Evolutionary conservation across 2,888 invertebrate genomes (phyloP).

Genomic region (Auanema freiburgensis): DNA sequence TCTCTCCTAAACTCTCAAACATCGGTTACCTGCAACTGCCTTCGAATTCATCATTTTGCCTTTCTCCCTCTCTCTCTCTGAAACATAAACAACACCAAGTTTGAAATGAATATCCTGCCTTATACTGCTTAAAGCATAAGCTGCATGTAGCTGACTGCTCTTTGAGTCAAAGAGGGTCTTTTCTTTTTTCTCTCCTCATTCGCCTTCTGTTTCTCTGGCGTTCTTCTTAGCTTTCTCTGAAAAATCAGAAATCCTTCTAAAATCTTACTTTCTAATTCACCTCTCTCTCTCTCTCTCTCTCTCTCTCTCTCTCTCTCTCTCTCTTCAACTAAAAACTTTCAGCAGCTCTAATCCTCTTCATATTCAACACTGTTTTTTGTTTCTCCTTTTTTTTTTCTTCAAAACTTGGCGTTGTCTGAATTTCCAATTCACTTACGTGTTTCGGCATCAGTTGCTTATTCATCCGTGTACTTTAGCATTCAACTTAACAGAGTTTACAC

Average conservation of each 20-base stretch:
- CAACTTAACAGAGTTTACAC: too few relatives aligned
- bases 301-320: constrained; percentile 5
- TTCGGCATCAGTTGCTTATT: background rate
- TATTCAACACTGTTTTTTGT: too few relatives aligned
- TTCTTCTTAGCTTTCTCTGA: background rate
- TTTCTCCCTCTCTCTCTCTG: background rate
- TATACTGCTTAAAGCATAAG: background rate
- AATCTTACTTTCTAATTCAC: background rate
- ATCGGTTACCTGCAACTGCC: background rate
- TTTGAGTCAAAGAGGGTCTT: background rate
- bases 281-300: constrained; percentile 3
- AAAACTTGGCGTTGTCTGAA: background rate
- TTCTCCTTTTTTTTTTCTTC: background rate
- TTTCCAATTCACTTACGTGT: background rate
- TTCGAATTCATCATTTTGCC: too few relatives aligned
- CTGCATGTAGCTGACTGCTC: background rate
- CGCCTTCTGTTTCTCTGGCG: background rate
- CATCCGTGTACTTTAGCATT: background rate
- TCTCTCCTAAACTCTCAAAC: background rate
- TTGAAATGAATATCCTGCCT: constrained; percentile 4
- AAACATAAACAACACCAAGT: constrained; percentile 3
- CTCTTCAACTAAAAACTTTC: background rate
- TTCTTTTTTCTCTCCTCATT: background rate
- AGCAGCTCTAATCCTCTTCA: too few relatives aligned
- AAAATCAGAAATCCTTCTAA: background rate